phyloP scores from a whole-genome alignment of 37 sponge, comb jelly and placozoan genomes.

The Spongilla lacustris region DNA sequence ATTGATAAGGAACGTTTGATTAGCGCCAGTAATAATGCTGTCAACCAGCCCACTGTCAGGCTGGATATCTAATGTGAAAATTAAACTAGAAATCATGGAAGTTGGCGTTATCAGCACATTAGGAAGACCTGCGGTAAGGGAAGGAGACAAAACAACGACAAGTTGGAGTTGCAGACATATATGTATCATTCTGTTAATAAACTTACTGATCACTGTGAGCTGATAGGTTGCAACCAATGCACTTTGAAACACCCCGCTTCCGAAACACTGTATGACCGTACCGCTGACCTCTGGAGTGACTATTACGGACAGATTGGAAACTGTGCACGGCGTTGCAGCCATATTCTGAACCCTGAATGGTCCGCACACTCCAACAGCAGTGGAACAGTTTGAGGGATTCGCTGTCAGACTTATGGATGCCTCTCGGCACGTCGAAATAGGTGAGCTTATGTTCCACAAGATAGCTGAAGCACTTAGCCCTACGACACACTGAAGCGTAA shows the following conservation, averaged over 20 bases:
- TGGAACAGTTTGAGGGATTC: neutral
- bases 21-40: neutral
- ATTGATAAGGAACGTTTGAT: neutral
- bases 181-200: neutral
- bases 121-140: neutral
- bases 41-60: neutral
- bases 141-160: too few relatives aligned
- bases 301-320: neutral
- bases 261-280: neutral
- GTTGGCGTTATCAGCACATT: neutral
- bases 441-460: neutral
- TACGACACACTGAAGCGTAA: neutral
- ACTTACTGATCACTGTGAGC: neutral
- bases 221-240: neutral
- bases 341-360: neutral
- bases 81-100: neutral
- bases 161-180: too few relatives aligned
- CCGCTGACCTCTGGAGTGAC: neutral
- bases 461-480: neutral
- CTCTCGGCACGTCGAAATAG: neutral
- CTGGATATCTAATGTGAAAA: neutral
- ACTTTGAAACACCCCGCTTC: neutral
- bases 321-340: neutral
- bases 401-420: neutral
- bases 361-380: neutral